phyloP scores from a whole-genome alignment of 2,113 vertebrate species.

The Psilopogon haemacephalus region DNA sequence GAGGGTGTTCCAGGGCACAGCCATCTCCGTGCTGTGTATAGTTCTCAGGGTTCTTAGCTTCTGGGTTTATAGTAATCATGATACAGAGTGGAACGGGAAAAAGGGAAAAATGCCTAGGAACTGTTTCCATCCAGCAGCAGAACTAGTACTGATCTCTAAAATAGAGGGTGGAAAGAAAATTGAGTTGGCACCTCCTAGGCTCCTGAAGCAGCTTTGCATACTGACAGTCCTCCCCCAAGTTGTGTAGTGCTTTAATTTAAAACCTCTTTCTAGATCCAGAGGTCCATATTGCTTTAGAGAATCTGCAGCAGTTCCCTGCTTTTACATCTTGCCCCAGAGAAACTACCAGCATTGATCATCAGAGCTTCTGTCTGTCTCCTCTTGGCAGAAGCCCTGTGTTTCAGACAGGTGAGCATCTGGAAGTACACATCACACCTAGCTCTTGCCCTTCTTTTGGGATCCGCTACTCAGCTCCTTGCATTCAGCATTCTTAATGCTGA shows the following conservation, averaged over 20 bases:
- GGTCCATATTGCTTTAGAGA: constrained; percentile 96
- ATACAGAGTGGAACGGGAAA: neutral
- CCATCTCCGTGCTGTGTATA: neutral
- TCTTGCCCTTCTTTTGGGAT: neutral
- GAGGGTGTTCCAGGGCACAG: neutral
- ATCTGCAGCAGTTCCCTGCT: constrained; percentile 96
- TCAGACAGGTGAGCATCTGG: constrained; percentile 70
- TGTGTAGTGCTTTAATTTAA: constrained; percentile 38
- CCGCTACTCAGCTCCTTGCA: neutral
- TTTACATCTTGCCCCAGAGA: constrained; percentile 80
- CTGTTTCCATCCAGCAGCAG: constrained; percentile 7
- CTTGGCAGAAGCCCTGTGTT: constrained; percentile 73
- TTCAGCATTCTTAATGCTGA: neutral
- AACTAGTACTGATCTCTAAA: neutral
- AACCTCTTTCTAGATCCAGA: constrained; percentile 86
- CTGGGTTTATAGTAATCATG: neutral
- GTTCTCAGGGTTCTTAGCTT: neutral
- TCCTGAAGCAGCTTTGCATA: constrained; percentile 29
- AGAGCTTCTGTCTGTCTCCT: constrained; percentile 69
- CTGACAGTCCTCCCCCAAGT: neutral
- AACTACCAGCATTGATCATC: constrained; percentile 76
- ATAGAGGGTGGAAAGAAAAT: neutral
- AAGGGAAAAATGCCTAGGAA: neutral
- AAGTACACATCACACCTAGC: neutral
- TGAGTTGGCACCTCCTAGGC: constrained; percentile 12